Evolutionary conservation across 2,797 vertebrate species (phyloP).

Genomic region (Austrolebias charrua): DNA sequence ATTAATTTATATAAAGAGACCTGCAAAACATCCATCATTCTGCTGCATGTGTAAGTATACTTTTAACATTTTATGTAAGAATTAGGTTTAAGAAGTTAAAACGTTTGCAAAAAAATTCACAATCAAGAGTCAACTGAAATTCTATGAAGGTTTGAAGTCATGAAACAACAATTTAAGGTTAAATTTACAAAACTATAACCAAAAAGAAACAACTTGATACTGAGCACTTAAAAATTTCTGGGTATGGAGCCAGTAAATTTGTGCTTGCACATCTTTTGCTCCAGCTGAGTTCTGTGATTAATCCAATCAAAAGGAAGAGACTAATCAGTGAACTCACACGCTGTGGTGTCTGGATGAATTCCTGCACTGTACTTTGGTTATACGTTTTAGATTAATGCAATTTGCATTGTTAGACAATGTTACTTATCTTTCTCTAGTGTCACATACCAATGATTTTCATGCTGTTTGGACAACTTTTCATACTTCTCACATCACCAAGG

Average conservation of each 20-base stretch:
- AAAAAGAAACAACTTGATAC: neutral
- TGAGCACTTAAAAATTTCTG: neutral
- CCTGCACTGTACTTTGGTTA: constrained; percentile 1
- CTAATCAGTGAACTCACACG: constrained; percentile 16
- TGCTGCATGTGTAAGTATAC: constrained; percentile 4
- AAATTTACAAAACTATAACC: neutral
- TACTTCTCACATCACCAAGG: constrained; percentile 60
- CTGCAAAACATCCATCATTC: constrained; percentile 28
- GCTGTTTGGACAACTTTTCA: constrained; percentile 54
- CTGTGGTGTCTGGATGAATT: constrained; percentile 3
- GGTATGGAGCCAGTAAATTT: constrained; percentile 9
- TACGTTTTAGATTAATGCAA: constrained; percentile 14
- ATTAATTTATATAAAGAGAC: constrained; percentile 34
- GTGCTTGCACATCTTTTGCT: neutral
- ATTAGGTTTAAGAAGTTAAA: constrained; percentile 7
- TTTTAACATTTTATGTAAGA: neutral
- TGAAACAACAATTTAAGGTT: neutral
- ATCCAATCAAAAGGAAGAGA: constrained; percentile 25
- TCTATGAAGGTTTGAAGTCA: neutral
- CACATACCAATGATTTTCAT: constrained; percentile 34
- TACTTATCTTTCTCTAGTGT: constrained; percentile 38
- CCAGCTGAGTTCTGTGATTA: constrained; percentile 5
- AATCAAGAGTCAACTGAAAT: neutral
- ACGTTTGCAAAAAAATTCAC: constrained; percentile 1
- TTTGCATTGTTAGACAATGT: constrained; percentile 20